Evolutionary conservation across 2,888 invertebrate genomes (phyloP), one percentile per base, ranked within the genome.

Genomic region (Sesamia inferens): DNA sequence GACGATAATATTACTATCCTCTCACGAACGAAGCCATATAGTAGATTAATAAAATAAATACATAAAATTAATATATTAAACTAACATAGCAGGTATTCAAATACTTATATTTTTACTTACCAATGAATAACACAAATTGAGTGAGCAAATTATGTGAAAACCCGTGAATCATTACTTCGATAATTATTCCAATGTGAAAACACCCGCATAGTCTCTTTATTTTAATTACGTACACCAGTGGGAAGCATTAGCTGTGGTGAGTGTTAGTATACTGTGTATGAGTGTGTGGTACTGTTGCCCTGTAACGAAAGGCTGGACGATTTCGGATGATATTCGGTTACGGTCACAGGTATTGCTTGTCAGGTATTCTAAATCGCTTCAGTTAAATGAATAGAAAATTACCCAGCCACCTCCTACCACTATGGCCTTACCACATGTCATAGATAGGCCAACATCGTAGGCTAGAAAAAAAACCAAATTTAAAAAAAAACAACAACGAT

Each of bases 371-470:
- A 54, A 70, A 71, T 24, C 62, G 55, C 39, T 78, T 16, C 10
- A 71, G 8, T 61, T 39, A 22, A 42, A 39, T 3, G 19, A 39
- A 44, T 14, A 54, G 48, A 65, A 57, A 7, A 47, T 16, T 31
- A 55, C 24, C 62, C 70, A 78, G 71, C 76, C 59, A 74, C 74
- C 82, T 76, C 68, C 71, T 64, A 70, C 58, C 88, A 91, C 92
- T 81, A 86, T 87, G 83, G 54, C 77, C 90, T 80, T 84, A 90
- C 90, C 92, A 87, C 86, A 89, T 83, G 84, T 87, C 90, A 86
- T 87, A 91, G 91, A 91, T 89, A 91, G 89, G 88, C 87, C 84
- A 84, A 78, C 78, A 66, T 78, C 89, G 96, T 95, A 90, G 95
- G 95, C 91, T n/a, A n/a, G n/a, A n/a, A n/a, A n/a, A n/a, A n/a